Evolutionary conservation across 2,888 invertebrate genomes (phyloP).

Genomic region (Melangyna quadrimaculata): DNA sequence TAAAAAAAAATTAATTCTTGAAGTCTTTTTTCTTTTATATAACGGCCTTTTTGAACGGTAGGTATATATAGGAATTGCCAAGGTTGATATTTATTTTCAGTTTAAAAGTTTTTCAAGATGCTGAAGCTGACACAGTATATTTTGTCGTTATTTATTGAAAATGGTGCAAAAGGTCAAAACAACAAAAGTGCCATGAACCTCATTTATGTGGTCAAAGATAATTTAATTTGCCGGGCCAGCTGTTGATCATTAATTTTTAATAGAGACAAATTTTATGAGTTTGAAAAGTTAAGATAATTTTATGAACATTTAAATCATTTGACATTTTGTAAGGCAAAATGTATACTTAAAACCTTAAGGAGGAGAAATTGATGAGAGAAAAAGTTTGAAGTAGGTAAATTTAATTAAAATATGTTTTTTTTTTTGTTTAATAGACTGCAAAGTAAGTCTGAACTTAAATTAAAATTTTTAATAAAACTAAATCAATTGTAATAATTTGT

Average conservation of each 20-base stretch:
- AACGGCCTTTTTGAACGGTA: neutral
- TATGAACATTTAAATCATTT: conserved; percentile 3
- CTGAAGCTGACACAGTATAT: too few relatives aligned
- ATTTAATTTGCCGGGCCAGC: conserved; percentile 15
- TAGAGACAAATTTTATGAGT: conserved; percentile 8
- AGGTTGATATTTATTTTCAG: neutral
- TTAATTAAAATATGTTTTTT: neutral
- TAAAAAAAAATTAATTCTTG: neutral
- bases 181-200: neutral
- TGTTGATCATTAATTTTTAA: conserved; percentile 26
- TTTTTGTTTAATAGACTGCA: too few relatives aligned
- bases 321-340: neutral
- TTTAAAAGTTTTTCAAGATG: conserved; percentile 12
- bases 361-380: neutral
- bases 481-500: neutral
- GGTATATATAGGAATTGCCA: neutral
- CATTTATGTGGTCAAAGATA: conserved; percentile 11
- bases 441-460: neutral
- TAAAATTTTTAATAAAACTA: neutral
- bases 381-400: neutral
- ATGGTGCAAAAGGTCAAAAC: conserved; percentile 10
- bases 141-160: conserved; percentile 13
- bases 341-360: neutral
- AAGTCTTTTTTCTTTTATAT: conserved; percentile 8
- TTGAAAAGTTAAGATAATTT: conserved; percentile 9